A percentile compares a stretch with the other conserved stretches of the same genome.
Conservation (phyloP, 2,113 vertebrate species). For the Pontoporia blainvillei region DNA sequence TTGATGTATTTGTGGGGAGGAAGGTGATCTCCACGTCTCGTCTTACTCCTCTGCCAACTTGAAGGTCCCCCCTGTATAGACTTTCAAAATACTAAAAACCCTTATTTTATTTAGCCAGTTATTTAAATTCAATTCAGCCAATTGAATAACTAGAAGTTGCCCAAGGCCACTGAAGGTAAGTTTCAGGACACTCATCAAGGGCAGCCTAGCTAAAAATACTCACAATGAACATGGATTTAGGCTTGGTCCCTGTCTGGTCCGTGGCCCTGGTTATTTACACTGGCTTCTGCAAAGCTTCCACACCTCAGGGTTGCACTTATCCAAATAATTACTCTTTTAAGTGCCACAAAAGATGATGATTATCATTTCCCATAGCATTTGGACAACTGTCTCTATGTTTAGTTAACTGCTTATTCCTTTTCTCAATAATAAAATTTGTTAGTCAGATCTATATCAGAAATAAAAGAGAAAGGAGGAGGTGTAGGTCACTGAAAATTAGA, state of each 20-base stretch:
- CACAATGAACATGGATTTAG: neutral
- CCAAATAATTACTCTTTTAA: neutral
- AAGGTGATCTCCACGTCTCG: too few relatives aligned
- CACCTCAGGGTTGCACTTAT: neutral
- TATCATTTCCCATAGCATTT: neutral
- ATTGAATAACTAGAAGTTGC: neutral
- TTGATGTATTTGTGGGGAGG: too few relatives aligned
- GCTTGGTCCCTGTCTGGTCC: accelerated
- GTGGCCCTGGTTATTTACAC: neutral
- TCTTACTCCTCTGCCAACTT: too few relatives aligned
- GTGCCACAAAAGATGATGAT: neutral
- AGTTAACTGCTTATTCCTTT: neutral
- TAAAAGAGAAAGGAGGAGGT: neutral
- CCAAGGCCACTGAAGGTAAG: neutral
- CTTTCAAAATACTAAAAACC: neutral
- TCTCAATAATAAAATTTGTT: neutral
- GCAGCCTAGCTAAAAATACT: neutral
- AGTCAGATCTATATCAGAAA: neutral
- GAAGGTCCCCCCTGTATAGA: neutral
- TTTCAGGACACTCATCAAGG: neutral
- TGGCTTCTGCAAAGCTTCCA: neutral
- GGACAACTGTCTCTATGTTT: neutral
- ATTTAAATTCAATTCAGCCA: neutral
- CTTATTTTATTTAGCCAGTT: neutral
- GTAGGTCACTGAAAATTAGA: neutral